Base-by-base conservation (phyloP, 2,797 vertebrate genomes). In the Brachyalestes nurse region DNA sequence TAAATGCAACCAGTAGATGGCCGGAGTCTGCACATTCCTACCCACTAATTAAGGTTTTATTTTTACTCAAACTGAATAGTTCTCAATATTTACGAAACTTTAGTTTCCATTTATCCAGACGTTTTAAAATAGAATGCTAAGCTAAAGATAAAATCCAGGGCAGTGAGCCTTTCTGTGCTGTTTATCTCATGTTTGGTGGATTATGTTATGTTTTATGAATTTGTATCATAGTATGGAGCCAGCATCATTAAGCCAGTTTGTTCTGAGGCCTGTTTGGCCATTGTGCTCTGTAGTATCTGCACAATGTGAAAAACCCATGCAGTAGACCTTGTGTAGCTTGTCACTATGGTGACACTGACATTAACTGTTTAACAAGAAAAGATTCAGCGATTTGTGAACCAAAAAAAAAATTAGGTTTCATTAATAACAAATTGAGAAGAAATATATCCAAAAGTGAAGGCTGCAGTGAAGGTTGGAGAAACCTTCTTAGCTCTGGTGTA, bases 311-410 rank as follows among this genome's bases (percentile, higher is more conserved):
- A 9, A 51, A 5, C 13, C 23, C 17, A 17, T 16, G 5, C 6
- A 38, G 19, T 40, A 21, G 69, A 79, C 47, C 49, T 73, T 57
- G 51, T 67, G 34, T 65, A 55, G 53, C 28, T 58, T 60, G 71
- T 74, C 72, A 75, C 78, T 80, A 67, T 75, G 49, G 78, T 23
- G 75, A 80, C 72, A 21, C 12, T 60, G 21, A 34, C 51, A 53
- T 62, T 13, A 17, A 55, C 55, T 14, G 34, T 58, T 45, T 47
- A 25, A 60, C 57, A 28, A 28, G 28, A 28, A 28, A n/a, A 64
- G 78, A 79, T 58, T 67, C 25, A 65, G 10, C 53, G 61, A 28
- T 28, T 28, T 28, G 28, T 28, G 28, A 28, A 28, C 28, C 28
- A 28, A 28, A 28, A 28, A 28, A 3, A 28, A 28, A 1, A 3